Conservation (phyloP, 1,140 invertebrate genomes). For the Bradynema listronoti region DNA sequence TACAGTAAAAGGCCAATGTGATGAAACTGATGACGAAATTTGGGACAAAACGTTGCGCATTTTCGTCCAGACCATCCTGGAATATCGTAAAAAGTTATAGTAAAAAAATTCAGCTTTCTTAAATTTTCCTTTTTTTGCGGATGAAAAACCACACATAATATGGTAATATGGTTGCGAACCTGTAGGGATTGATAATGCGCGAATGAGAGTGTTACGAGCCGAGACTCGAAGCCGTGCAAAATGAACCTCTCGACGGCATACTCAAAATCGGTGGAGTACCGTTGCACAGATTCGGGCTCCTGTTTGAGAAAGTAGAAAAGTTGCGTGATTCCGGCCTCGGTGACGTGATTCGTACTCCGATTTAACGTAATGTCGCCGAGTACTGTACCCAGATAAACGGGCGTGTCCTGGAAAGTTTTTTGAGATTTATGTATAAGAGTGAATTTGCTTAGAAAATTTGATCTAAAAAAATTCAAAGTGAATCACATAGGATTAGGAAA, state of each 20-base stretch:
- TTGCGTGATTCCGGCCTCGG: constrained; percentile 51
- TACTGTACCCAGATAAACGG: constrained; percentile 51
- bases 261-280: constrained; percentile 57
- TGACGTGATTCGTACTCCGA: constrained; percentile 46
- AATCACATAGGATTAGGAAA: no score
- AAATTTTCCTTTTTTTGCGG: constrained; percentile 16
- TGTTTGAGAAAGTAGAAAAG: constrained; percentile 57
- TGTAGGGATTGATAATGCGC: constrained; percentile 55
- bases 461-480: no score
- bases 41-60: constrained; percentile 54
- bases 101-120: no score
- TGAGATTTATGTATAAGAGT: background rate
- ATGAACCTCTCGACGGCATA: constrained; percentile 54
- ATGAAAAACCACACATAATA: constrained; percentile 36
- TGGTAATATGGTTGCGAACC: constrained; percentile 38
- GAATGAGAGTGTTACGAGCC: constrained; percentile 50
- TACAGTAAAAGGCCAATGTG: constrained; percentile 38
- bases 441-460: constrained; percentile 10
- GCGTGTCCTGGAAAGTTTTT: constrained; percentile 46
- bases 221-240: constrained; percentile 47
- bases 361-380: constrained; percentile 51
- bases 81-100: no score
- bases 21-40: constrained; percentile 56
- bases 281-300: constrained; percentile 38
- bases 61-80: no score